Percentiles rank a stretch among this genome's conserved stretches.
These are phyloP conservation scores for Tipula helvola DNA, from an alignment of 2,888 invertebrate genomes.

Conservation along the genomic window DNA sequence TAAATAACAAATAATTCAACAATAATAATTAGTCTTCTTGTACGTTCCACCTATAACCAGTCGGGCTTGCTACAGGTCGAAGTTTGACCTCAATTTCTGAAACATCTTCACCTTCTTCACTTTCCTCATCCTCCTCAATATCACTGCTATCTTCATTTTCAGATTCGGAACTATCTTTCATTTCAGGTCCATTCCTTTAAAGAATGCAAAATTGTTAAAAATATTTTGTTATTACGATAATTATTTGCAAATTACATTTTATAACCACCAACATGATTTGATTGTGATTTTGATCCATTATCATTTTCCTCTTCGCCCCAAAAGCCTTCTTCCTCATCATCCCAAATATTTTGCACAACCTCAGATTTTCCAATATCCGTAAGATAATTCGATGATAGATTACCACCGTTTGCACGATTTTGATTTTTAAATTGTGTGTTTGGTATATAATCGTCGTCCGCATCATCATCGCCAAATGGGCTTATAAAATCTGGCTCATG, in stretches of 20 bases:
- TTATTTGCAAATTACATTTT: neutral
- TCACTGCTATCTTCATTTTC: constrained; percentile 7
- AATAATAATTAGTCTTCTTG: neutral
- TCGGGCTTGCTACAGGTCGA: neutral
- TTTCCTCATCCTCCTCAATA: constrained; percentile 24
- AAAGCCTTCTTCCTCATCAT: constrained; percentile 32
- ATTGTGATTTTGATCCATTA: neutral
- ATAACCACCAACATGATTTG: neutral
- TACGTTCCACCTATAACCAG: neutral
- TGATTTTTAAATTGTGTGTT: neutral
- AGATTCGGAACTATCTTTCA: neutral
- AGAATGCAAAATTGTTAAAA: neutral
- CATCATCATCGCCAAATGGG: constrained; percentile 11
- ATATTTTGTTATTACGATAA: neutral
- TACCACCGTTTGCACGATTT: neutral
- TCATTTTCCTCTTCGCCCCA: constrained; percentile 22
- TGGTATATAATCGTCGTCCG: neutral
- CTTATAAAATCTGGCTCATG: constrained; percentile 9
- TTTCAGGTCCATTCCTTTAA: neutral
- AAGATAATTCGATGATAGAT: neutral
- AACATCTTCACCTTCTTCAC: constrained; percentile 29
- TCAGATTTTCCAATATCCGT: neutral
- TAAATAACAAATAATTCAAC: neutral
- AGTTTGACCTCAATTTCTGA: neutral
- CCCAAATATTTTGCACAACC: neutral